Evolutionary conservation across 2,888 invertebrate genomes (phyloP), one percentile per base, ranked within the genome.

Genomic region (Callyntrura guangdongensis): DNA sequence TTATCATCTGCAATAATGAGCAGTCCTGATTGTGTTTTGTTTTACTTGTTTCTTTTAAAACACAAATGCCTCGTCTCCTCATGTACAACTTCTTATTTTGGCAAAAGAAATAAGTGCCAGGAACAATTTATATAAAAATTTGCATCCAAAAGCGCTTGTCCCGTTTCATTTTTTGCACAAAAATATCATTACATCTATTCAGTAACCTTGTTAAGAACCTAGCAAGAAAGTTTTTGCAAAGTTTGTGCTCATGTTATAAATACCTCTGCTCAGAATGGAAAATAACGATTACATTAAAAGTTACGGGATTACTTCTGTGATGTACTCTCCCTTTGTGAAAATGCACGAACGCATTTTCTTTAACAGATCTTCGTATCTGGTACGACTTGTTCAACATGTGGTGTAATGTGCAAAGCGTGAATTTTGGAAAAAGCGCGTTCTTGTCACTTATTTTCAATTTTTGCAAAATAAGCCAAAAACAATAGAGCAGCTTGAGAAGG

Each of bases 401-500:
- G 0, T 64, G 9, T 11, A 36, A 36, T 64, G 64, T 25, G 64
- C 22, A 64, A 64, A 9, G 25, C 64, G 25, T 64, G 64, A 14
- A 36, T 27, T 6, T n/a, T n/a, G n/a, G 12, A 12, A 36, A 3
- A 69, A 36, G 27, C 27, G n/a, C 14, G 14, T 22, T 22, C 36
- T 69, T 36, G 27, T 69, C 67, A 64, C 22, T 64, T 25, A 64
- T 61, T 20, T 69, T 69, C n/a, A 53, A 14, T 69, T 69, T 69
- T 36, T 69, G 67, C 67, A 36, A 69, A 69, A 36, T 36, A 3
- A 36, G 67, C 36, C 67, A 64, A 64, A 64, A 25, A 22, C 22
- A 64, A 64, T 64, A 22, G 64, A 11, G 22, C 9, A 12, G 25
- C 3, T 14, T 6, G 8, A 11, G n/a, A n/a, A n/a, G 9, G 64